Base-by-base conservation (phyloP, 2,113 vertebrate species). In the Bubo scandiacus region DNA sequence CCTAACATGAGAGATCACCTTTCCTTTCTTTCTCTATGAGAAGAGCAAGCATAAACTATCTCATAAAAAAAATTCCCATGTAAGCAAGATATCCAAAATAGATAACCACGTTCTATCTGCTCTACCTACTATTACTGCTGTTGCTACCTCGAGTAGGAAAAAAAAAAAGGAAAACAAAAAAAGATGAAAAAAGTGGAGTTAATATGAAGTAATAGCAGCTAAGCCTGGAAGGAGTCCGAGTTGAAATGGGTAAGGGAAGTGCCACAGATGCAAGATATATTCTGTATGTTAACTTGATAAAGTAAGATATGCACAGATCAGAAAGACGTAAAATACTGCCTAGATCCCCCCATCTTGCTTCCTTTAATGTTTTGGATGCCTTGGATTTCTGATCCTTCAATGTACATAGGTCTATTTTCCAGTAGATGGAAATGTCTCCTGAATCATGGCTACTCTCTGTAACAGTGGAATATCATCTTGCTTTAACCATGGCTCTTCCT, bases 161-260 rank as follows among this genome's bases (percentile, higher is more conserved):
- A 4, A 23, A 42, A 2, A 4, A 20, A 30, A 27, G 1, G 1
- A 12, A 23, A 30, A 34, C 12, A 25, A 36, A 42, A 30, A 3
- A 5, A 6, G 5, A 5, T 12, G 11, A 13, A 27, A 40, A 32
- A 9, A 6, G 4, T 34, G 1, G 15, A 26, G 12, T 49, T 34
- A 42, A 52, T 26, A 42, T 34, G 21, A 81, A 65, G 8, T 5
- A 85, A 7, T 25, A 74, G 11, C 34, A 70, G 22, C 22, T 71
- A 30, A 59, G 8, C 19, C 9, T 15, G 30, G 34, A 62, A 51
- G 30, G 23, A 67, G 4, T 30, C 45, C 18, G 10, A 49, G 18
- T 21, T 83, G 22, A 78, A 87, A 42, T 8, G 7, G 11, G 13
- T 49, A n/a, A 75, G 10, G 4, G 6, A 43, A 85, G 10, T 61